These are phyloP conservation scores for Orientallactaga bullata DNA, from an alignment of 2,113 vertebrate genomes.

Conservation along the genomic window DNA sequence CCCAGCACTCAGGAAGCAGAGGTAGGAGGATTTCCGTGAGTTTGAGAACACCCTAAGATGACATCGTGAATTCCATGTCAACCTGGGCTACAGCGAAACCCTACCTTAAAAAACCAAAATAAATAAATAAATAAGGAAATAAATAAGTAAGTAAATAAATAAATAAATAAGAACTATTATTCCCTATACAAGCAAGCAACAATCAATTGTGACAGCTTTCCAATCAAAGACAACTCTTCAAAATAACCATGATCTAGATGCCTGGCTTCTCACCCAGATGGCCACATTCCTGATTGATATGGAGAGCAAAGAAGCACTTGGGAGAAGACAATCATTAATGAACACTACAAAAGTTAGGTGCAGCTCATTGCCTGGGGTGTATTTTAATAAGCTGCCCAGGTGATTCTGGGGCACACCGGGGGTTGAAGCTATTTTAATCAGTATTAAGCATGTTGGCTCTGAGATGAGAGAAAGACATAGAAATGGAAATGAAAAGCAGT, in stretches of 20 bases:
- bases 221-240: constrained; percentile 22
- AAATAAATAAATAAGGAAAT: no score
- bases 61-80: no score
- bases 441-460: neutral
- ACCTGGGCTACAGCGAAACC: no score
- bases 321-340: neutral
- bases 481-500: constrained; percentile 49
- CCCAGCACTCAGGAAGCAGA: no score
- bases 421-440: constrained; percentile 41
- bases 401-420: constrained; percentile 5
- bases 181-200: neutral
- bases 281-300: neutral
- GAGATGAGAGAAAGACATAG: neutral
- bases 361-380: neutral
- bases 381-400: constrained; percentile 28
- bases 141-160: no score
- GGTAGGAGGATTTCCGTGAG: no score
- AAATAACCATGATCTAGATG: neutral
- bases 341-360: neutral
- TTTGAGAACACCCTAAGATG: no score
- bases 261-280: constrained; percentile 33
- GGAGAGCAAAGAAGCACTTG: neutral
- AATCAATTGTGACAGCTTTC: constrained; percentile 6
- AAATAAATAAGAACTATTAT: no score
- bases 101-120: no score